Conservation (phyloP, 2,113 vertebrate genomes). For the Nanorana parkeri region DNA sequence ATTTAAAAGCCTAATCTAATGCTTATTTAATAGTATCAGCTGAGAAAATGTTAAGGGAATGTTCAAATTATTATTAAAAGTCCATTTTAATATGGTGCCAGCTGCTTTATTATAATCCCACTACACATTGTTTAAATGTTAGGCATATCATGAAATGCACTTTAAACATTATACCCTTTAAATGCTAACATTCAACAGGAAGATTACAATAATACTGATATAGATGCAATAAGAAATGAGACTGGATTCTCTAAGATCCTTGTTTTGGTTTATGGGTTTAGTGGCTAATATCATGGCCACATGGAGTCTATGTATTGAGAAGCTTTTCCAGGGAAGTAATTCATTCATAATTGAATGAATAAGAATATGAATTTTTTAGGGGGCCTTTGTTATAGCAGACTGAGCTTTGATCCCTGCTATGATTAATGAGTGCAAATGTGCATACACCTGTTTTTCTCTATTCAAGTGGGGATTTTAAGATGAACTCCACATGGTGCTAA, state of each 20-base stretch:
- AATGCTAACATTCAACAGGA: conserved; percentile 30
- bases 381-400: background rate
- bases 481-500: no score
- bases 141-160: conserved; percentile 20
- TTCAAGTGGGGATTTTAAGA: no score
- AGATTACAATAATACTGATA: background rate
- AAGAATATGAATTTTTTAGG: background rate
- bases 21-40: conserved; percentile 31
- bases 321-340: background rate
- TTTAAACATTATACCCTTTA: conserved; percentile 38
- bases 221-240: background rate
- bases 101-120: conserved; percentile 22
- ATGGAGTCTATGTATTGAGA: background rate
- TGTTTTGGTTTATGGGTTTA: background rate
- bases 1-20: conserved; percentile 24
- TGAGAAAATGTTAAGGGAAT: conserved; percentile 43
- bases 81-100: conserved; percentile 47
- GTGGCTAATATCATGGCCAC: background rate
- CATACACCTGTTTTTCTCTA: background rate
- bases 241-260: background rate
- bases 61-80: conserved; percentile 12
- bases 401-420: background rate
- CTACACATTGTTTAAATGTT: conserved; percentile 45
- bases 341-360: background rate
- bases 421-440: background rate